A percentile compares a stretch with the other conserved stretches of the same genome.
These are phyloP conservation scores for Eunapius fragilis DNA, from an alignment of 37 sponge, comb jelly and placozoan genomes.

Conservation along the genomic window DNA sequence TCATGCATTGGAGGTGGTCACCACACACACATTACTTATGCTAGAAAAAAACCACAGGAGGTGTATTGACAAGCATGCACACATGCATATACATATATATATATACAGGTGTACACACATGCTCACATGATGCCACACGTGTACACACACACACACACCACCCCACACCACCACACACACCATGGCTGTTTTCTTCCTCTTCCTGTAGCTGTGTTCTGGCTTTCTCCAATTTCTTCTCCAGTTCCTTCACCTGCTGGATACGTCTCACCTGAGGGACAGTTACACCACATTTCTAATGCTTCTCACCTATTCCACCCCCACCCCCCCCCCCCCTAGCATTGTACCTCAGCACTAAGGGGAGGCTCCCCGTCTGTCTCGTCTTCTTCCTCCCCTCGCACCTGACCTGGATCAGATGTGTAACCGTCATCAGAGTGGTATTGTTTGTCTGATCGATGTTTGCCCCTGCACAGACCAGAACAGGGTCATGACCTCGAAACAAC, in stretches of 20 bases:
- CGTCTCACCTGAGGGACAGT: background rate
- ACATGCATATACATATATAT: background rate
- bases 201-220: background rate
- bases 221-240: conserved; percentile 63
- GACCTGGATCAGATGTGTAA: conserved; percentile 76
- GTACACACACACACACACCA: background rate
- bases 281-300: background rate
- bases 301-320: background rate
- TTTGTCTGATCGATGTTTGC: conserved; percentile 41
- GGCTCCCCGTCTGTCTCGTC: background rate
- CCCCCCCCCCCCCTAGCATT: background rate
- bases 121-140: background rate
- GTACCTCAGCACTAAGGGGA: background rate
- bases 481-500: background rate
- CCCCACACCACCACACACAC: conserved; percentile 5
- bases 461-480: background rate
- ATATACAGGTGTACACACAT: background rate
- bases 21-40: too few relatives aligned
- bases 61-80: too few relatives aligned
- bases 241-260: background rate
- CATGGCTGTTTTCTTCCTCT: conserved; percentile 26
- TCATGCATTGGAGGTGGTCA: too few relatives aligned
- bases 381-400: conserved; percentile 28
- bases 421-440: conserved; percentile 74
- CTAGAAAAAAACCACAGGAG: too few relatives aligned